These are phyloP conservation scores for Campoplex capitator DNA, from an alignment of 2,888 invertebrate genomes.

Conservation along the genomic window DNA sequence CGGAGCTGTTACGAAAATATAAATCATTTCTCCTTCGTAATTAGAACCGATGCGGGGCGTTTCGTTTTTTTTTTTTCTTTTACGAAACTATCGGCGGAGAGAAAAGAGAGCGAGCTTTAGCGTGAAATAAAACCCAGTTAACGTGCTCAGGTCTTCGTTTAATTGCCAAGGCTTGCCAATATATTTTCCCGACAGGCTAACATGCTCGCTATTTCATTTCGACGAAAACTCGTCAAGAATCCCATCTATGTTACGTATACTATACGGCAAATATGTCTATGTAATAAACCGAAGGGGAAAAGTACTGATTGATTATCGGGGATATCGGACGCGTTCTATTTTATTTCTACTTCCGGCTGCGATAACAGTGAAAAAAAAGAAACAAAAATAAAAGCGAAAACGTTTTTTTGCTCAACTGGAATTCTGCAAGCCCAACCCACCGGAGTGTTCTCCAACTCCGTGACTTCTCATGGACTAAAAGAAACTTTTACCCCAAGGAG, in stretches of 20 bases:
- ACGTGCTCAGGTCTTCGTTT: slow-evolving; percentile 52
- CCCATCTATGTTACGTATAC: background rate
- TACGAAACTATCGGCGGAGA: slow-evolving; percentile 33
- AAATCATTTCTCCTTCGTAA: slow-evolving; percentile 63
- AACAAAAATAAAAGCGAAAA: background rate
- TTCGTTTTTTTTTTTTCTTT: slow-evolving; percentile 56
- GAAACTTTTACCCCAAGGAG: slow-evolving; percentile 20
- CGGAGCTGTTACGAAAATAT: slow-evolving; percentile 46
- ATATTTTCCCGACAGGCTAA: slow-evolving; percentile 14
- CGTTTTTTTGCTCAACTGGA: background rate
- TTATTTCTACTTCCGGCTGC: slow-evolving; percentile 1
- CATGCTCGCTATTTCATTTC: slow-evolving; percentile 3
- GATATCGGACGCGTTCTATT: slow-evolving; percentile 7
- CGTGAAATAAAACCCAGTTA: slow-evolving; percentile 35
- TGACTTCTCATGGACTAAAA: slow-evolving; percentile 39
- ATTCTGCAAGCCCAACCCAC: slow-evolving; percentile 36
- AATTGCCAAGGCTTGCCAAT: slow-evolving; percentile 41
- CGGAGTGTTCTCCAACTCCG: slow-evolving; percentile 48
- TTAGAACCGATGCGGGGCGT: slow-evolving; percentile 38
- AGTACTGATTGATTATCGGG: slow-evolving; percentile 21
- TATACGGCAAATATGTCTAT: background rate
- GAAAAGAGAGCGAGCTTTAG: background rate
- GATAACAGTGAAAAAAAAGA: background rate
- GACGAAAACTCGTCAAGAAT: background rate
- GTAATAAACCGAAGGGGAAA: background rate